These are phyloP conservation scores for Seriola quinqueradiata DNA, from an alignment of 2,113 vertebrate genomes.

Conservation along the genomic window DNA sequence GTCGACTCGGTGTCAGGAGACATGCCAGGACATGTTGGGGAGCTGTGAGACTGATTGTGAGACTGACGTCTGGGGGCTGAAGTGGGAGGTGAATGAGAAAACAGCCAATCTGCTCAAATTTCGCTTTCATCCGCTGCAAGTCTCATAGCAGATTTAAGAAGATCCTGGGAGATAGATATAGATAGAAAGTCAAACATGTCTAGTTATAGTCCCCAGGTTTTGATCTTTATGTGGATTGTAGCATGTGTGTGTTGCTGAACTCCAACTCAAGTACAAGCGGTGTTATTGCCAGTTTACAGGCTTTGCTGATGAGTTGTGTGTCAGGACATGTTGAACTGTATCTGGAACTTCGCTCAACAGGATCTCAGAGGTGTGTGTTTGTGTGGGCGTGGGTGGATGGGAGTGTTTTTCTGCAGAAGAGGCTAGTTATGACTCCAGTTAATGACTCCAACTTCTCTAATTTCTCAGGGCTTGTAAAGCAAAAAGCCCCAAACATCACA, in stretches of 20 bases:
- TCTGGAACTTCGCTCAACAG: constrained; percentile 13
- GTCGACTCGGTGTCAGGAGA: constrained; percentile 42
- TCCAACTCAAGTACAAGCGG: constrained; percentile 10
- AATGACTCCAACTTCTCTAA: constrained; percentile 19
- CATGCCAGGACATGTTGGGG: constrained; percentile 64
- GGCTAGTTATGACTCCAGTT: not conserved
- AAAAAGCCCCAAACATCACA: constrained; percentile 14
- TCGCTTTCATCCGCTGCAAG: constrained; percentile 31
- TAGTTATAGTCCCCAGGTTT: not conserved
- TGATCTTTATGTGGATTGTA: not conserved
- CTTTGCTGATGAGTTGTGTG: constrained; percentile 44
- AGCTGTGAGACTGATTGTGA: constrained; percentile 25
- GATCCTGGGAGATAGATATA: not conserved
- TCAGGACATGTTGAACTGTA: constrained; percentile 54
- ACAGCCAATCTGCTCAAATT: constrained; percentile 44
- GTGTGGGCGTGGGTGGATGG: constrained; percentile 3
- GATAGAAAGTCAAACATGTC: not conserved
- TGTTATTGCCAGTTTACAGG: constrained; percentile 2
- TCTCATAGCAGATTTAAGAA: too few species aligned
- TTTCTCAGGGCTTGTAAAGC: constrained; percentile 10
- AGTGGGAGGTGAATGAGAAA: constrained; percentile 12
- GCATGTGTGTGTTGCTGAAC: not conserved
- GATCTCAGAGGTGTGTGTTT: constrained; percentile 17
- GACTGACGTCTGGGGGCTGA: constrained; percentile 13
- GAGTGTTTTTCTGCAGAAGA: not conserved